Base-by-base conservation (phyloP, 2,113 vertebrate species). In the Megaleporinus macrocephalus region DNA sequence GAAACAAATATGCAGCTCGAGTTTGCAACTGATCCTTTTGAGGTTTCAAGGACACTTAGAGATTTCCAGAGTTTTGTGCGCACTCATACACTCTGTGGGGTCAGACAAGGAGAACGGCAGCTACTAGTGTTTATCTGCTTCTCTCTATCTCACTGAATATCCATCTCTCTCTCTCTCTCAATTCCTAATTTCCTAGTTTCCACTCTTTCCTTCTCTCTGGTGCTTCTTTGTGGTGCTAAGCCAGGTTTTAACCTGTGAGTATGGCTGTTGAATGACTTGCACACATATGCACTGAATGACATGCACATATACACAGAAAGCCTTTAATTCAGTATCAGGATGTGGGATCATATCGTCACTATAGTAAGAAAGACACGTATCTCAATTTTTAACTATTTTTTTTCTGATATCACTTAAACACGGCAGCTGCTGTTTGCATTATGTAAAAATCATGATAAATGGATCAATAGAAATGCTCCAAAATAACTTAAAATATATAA, bases 21-120 rank as follows among this genome's bases (percentile, higher is more conserved):
- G 33, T 70, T 70, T 70, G 14, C 41, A 41, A 70, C 33, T 13
- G 41, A 70, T 70, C 66, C 66, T 44, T 53, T 33, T 51, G 62
- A 24, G 62, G 65, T n/a, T 33, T 63, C 44, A 65, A 29, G 27
- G 49, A 49, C 44, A 29, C 9, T 68, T 22, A 30, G 26, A 78
- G 47, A 74, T 57, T 71, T 72, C 30, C 13, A 49, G 51, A 41
- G 44, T 68, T 68, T 78, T 6, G 53, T 78, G 57, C 69, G 71
- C 36, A 15, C 10, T 80, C 33, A 26, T 29, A 27, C 36, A 27
- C 16, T 49, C 41, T 24, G 41, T 29, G 41, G 59, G 74, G 0
- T 63, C 59, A 76, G 41, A 20, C 22, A 33, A 10, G 29, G 47
- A 36, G 66, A 70, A 70, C 10, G 22, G 66, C n/a, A 70, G 66